Base-by-base conservation (phyloP, 1,140 invertebrate genomes). In the Chelonus insularis region DNA sequence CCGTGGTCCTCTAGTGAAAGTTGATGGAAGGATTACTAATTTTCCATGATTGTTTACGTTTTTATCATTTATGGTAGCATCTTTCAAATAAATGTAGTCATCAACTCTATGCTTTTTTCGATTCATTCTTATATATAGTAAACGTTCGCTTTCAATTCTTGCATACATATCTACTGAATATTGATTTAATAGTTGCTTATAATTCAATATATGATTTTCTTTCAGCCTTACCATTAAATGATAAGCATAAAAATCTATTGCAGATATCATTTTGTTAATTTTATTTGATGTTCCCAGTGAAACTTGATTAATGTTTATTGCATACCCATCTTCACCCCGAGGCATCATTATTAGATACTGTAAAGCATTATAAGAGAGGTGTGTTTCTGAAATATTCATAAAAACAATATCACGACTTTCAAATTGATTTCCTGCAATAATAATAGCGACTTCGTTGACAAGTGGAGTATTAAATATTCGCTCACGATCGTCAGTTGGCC, bases 331-430 rank as follows among this genome's bases (percentile, higher is more conserved):
- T 65, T 82, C 68, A 55, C 73, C 78, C 62, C 73, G 61, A 65
- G 76, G 78, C 70, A 82, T 80, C 37, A 83, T 75, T 23, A 83
- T 60, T 50, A 79, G 75, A 71, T 83, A 83, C 70, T 77, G 72
- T 14, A 82, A 67, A 34, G 77, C 64, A 65, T 82, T 78, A 67
- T 76, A 78, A 50, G 69, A 72, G 2, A 73, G 63, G 60, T 78
- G 72, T 23, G 69, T 79, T 68, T 80, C 73, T 52, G 56, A 62
- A 65, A 77, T 47, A 45, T 62, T 56, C 41, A 64, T 25, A 16
- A 64, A 23, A 32, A 59, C 1, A 9, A 45, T 37, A 57, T 55
- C 18, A 29, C 32, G 29, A 23, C 43, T n/a, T 36, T 58, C 9
- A 39, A 60, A 45, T 43, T 78, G 37, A 67, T 82, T 67, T 9